Conservation (phyloP, 1,140 invertebrate species). For the Bicyclus anynana region DNA sequence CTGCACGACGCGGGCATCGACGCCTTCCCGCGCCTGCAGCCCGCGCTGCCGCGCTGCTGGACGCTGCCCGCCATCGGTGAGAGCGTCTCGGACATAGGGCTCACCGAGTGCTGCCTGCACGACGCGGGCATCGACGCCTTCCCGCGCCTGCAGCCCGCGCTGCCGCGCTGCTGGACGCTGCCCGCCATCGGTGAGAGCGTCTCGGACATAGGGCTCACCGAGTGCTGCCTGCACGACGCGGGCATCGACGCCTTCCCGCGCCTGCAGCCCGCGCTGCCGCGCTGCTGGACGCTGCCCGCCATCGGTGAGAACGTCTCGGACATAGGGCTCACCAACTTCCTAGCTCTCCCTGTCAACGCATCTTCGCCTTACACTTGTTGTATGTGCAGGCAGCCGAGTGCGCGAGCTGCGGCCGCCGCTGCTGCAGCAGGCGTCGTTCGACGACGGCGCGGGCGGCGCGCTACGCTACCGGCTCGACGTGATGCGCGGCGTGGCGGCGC, state of each 20-base stretch:
- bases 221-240: constrained; percentile 51
- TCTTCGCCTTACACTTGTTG: too few relatives aligned
- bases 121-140: constrained; percentile 74
- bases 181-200: constrained; percentile 77
- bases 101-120: constrained; percentile 43
- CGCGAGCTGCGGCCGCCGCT: constrained; percentile 81
- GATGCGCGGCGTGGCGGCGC: constrained; percentile 84
- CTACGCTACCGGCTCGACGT: constrained; percentile 88
- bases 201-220: too few relatives aligned
- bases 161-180: constrained; percentile 87
- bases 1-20: constrained; percentile 63
- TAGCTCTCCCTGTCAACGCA: too few relatives aligned
- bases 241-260: constrained; percentile 79
- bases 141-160: constrained; percentile 80
- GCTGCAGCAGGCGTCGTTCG: constrained; percentile 91
- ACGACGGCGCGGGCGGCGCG: constrained; percentile 78
- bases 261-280: constrained; percentile 81
- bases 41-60: constrained; percentile 85
- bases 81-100: background rate
- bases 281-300: constrained; percentile 87
- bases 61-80: constrained; percentile 82
- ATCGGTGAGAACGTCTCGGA: too few relatives aligned
- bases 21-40: constrained; percentile 81
- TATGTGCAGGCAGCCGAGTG: constrained; percentile 61
- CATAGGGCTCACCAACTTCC: too few relatives aligned